Percentiles rank a stretch among this genome's conserved stretches.
Conservation (phyloP, 2,888 invertebrate genomes). For the Elmis aenea region DNA sequence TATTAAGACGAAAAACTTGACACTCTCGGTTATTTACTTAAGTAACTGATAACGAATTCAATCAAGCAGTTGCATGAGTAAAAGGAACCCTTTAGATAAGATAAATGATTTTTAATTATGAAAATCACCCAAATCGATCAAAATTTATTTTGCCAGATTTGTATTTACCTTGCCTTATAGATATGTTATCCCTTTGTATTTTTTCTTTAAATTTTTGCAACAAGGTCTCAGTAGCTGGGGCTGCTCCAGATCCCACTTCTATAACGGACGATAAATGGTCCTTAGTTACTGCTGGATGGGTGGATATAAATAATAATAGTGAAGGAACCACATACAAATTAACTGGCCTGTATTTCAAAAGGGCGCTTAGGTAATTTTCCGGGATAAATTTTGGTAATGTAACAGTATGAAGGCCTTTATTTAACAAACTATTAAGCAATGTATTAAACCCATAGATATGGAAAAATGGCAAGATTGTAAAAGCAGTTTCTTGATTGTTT, state of each 20-base stretch:
- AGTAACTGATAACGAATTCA: no score
- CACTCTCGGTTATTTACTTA: no score
- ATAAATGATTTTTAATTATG: no score
- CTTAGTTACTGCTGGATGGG: constrained; percentile 63
- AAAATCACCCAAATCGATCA: no score
- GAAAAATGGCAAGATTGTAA: constrained; percentile 70
- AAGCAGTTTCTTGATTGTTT: constrained; percentile 42
- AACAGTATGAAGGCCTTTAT: constrained; percentile 58
- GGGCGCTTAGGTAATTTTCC: constrained; percentile 63
- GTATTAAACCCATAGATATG: constrained; percentile 74
- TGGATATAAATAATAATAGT: constrained; percentile 66
- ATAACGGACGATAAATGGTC: constrained; percentile 62
- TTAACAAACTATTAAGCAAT: constrained; percentile 57
- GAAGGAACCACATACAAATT: constrained; percentile 72
- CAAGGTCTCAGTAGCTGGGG: constrained; percentile 63
- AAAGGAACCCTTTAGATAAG: not conserved
- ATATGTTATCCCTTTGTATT: constrained; percentile 42
- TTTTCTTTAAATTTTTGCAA: constrained; percentile 60
- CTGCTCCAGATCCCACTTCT: constrained; percentile 67
- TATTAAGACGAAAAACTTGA: no score
- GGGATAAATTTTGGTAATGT: constrained; percentile 70
- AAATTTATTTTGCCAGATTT: no score
- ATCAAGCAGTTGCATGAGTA: not conserved
- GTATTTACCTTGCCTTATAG: constrained; percentile 42
- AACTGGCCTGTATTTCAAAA: constrained; percentile 57